Percentiles rank a stretch among this genome's conserved stretches.
Evolutionary conservation across 2,113 vertebrate species (phyloP).

Genomic region (Leucosticte australis): DNA sequence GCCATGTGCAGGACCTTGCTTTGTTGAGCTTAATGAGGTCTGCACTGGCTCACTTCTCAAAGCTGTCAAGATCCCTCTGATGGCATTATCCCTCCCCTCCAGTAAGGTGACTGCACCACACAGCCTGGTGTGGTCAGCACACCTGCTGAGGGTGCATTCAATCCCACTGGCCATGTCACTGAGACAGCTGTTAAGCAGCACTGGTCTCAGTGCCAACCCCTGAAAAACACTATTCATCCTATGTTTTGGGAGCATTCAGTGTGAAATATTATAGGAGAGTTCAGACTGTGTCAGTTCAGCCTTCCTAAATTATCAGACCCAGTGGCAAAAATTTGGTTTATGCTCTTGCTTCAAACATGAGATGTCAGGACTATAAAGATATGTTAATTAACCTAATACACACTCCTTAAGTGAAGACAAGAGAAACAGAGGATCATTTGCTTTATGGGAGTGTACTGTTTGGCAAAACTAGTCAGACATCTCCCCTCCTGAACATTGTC

Average conservation of each 20-base stretch:
- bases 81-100: background rate
- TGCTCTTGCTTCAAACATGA: background rate
- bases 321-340: background rate
- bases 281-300: background rate
- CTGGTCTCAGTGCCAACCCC: background rate
- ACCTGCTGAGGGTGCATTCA: background rate
- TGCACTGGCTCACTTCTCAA: background rate
- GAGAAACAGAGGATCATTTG: background rate
- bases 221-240: background rate
- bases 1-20: background rate
- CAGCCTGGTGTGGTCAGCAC: background rate
- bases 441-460: background rate
- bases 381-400: background rate
- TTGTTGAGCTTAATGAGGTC: background rate
- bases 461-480: background rate
- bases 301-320: background rate
- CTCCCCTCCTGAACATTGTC: background rate
- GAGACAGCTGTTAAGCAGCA: background rate
- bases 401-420: background rate
- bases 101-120: background rate
- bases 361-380: background rate
- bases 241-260: background rate
- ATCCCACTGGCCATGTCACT: background rate
- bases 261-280: background rate
- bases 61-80: no score